phyloP scores from a whole-genome alignment of 2,797 vertebrate species.

The Apogon hyalosoma region DNA sequence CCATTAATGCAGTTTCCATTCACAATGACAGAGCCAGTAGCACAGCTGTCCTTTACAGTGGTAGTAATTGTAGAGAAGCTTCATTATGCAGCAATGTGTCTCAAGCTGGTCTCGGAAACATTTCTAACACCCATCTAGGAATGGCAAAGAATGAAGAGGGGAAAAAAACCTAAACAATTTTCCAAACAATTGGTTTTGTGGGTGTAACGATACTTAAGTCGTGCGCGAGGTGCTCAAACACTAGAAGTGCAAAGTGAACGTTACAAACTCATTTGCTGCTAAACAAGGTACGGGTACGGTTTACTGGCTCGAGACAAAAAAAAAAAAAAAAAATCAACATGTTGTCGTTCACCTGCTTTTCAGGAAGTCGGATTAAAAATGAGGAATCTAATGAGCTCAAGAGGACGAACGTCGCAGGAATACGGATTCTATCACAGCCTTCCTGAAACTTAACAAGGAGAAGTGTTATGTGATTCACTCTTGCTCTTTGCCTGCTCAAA shows the following conservation, averaged over 20 bases:
- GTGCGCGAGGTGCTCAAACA: slow-evolving; percentile 23
- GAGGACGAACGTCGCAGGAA: slow-evolving; percentile 32
- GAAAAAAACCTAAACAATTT: slow-evolving; percentile 11
- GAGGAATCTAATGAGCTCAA: slow-evolving; percentile 27
- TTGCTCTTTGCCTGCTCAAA: slow-evolving; percentile 26
- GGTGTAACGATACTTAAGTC: slow-evolving; percentile 27
- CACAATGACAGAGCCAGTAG: slow-evolving; percentile 34
- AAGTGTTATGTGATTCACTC: slow-evolving; percentile 38
- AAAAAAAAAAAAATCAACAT: slow-evolving; percentile 36
- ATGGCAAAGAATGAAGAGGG: not conserved
- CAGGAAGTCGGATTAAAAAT: slow-evolving; percentile 12
- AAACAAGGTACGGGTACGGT: slow-evolving; percentile 29
- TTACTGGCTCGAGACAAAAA: slow-evolving; percentile 35
- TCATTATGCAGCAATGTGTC: slow-evolving; percentile 19
- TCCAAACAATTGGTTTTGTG: slow-evolving; percentile 37
- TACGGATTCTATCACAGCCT: slow-evolving; percentile 20
- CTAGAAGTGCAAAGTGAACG: slow-evolving; percentile 23
- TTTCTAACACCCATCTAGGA: slow-evolving; percentile 6
- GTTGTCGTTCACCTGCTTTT: slow-evolving; percentile 16
- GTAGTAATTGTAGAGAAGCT: slow-evolving; percentile 11
- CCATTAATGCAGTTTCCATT: not conserved
- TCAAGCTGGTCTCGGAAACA: slow-evolving; percentile 16
- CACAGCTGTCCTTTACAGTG: slow-evolving; percentile 53
- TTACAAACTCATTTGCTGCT: slow-evolving; percentile 35
- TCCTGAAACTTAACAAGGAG: slow-evolving; percentile 25